Evolutionary conservation across 2,888 invertebrate species (phyloP).

Genomic region (Drosophila mayaguana): DNA sequence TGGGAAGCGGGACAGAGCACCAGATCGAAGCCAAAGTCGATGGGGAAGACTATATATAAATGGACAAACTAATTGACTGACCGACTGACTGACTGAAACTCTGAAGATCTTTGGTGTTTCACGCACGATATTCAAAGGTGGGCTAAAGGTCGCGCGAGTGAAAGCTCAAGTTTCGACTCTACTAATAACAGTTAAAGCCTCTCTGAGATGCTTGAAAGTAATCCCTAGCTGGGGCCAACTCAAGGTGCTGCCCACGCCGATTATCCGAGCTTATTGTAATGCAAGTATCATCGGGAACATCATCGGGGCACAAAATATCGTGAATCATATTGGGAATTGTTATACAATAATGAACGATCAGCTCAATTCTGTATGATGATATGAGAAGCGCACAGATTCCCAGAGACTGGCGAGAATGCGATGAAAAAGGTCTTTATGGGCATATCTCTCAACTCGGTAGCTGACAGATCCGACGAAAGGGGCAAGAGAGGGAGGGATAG

Average conservation of each 20-base stretch:
- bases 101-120: background rate
- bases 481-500: background rate
- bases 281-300: background rate
- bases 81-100: background rate
- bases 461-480: conserved; percentile 24
- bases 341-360: conserved; percentile 29
- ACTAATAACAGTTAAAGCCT: background rate
- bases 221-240: background rate
- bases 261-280: background rate
- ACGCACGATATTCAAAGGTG: background rate
- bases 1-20: background rate
- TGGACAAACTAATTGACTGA: background rate
- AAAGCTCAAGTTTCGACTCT: conserved; percentile 1
- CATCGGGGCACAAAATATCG: background rate
- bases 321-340: conserved; percentile 22
- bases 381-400: conserved; percentile 9
- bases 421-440: conserved; percentile 37
- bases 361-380: conserved; percentile 21
- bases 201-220: background rate
- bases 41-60: background rate
- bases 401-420: conserved; percentile 11
- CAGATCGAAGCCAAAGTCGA: conserved; percentile 2
- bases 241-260: background rate
- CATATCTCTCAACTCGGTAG: conserved; percentile 49
- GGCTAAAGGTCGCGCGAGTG: background rate